Evolutionary conservation across 2,113 vertebrate species (phyloP).

Genomic region (Onychostoma macrolepis): DNA sequence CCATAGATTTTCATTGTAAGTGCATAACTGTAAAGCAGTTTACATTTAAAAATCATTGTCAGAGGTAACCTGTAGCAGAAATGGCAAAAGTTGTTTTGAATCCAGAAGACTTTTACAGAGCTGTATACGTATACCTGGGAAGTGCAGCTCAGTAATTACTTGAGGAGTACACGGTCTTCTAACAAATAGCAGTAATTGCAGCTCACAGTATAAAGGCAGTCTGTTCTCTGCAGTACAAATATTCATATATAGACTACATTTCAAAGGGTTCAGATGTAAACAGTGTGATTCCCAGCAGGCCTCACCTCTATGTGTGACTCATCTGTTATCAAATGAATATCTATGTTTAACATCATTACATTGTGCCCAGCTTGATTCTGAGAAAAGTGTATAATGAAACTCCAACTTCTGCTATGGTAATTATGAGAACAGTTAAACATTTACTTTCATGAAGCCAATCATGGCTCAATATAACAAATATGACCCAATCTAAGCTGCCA

Average conservation of each 20-base stretch:
- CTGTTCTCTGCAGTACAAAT: background rate
- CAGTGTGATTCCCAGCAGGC: constrained; percentile 45
- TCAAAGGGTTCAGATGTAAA: background rate
- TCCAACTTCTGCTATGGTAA: background rate
- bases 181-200: background rate
- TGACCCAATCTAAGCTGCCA: background rate
- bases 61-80: background rate
- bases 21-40: background rate
- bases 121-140: background rate
- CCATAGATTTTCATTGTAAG: background rate
- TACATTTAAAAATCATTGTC: background rate
- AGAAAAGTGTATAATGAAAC: background rate
- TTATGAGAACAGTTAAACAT: background rate
- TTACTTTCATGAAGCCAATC: background rate
- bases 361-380: constrained; percentile 11
- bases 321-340: constrained; percentile 65
- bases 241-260: background rate
- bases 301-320: constrained; percentile 65
- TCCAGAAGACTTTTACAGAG: background rate
- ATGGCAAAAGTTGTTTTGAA: background rate
- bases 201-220: background rate
- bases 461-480: background rate
- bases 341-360: constrained; percentile 66
- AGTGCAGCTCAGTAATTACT: background rate
- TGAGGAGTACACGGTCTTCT: background rate